phyloP scores from a whole-genome alignment of 2,888 invertebrate genomes.

The Oligia latruncula region DNA sequence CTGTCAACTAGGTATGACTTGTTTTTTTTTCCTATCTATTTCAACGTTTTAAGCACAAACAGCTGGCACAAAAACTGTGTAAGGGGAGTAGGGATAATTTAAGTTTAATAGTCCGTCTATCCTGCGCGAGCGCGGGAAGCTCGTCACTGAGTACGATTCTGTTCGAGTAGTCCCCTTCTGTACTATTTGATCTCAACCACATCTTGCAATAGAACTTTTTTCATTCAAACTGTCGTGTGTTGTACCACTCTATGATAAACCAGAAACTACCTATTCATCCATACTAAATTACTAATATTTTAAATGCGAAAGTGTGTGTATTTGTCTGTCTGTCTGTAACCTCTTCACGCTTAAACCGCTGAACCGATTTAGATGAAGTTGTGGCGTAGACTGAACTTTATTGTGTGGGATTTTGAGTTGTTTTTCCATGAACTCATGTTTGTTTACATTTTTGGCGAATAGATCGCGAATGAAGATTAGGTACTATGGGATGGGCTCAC shows the following conservation, averaged over 20 bases:
- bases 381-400: too few relatives aligned
- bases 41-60: neutral
- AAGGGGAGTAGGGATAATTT: slow-evolving; percentile 36
- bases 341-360: too few relatives aligned
- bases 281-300: too few relatives aligned
- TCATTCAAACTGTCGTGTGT: neutral
- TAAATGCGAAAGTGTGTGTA: too few relatives aligned
- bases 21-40: neutral
- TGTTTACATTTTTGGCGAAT: too few relatives aligned
- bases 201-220: slow-evolving; percentile 12
- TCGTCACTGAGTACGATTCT: slow-evolving; percentile 9
- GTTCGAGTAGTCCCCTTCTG: slow-evolving; percentile 32
- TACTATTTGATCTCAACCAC: slow-evolving; percentile 25
- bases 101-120: slow-evolving; percentile 39
- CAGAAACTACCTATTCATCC: neutral
- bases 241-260: neutral
- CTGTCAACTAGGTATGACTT: neutral
- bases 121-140: slow-evolving; percentile 25
- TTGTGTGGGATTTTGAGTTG: too few relatives aligned
- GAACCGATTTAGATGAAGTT: too few relatives aligned
- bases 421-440: too few relatives aligned
- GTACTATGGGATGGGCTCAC: too few relatives aligned
- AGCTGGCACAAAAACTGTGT: slow-evolving; percentile 17
- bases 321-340: too few relatives aligned
- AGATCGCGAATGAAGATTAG: too few relatives aligned